phyloP scores from a whole-genome alignment of 2,888 invertebrate species.

The Paralinhomoeus sp. region DNA sequence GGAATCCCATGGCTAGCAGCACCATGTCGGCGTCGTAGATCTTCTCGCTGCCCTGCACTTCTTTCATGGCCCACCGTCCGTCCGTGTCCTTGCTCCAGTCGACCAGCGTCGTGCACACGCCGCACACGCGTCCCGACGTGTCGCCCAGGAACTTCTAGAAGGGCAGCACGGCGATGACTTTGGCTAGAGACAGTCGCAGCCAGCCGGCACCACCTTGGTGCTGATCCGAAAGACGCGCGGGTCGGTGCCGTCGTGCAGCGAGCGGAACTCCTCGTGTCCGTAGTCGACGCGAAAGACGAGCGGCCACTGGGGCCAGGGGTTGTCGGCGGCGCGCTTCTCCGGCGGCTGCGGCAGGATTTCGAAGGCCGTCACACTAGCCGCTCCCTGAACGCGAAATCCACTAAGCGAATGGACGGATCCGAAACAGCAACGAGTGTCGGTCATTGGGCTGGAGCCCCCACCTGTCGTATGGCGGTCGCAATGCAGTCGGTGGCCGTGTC shows the following conservation, averaged over 20 bases:
- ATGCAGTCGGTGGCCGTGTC: constrained; percentile 94
- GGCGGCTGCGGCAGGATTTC: constrained; percentile 89
- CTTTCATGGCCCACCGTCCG: constrained; percentile 41
- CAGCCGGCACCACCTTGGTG: constrained; percentile 42
- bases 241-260: constrained; percentile 48
- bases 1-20: constrained; percentile 89
- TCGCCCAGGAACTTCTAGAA: constrained; percentile 62
- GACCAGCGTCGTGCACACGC: constrained; percentile 67
- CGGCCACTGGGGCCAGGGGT: constrained; percentile 98
- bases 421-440: neutral
- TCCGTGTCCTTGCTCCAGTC: constrained; percentile 64
- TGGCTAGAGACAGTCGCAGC: neutral
- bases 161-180: neutral
- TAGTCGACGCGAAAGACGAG: constrained; percentile 87
- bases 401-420: neutral
- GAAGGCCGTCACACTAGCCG: constrained; percentile 71
- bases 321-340: constrained; percentile 50
- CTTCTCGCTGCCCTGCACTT: constrained; percentile 50
- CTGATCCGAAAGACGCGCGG: constrained; percentile 77
- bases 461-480: constrained; percentile 68
- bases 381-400: constrained; percentile 41
- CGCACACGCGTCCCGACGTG: constrained; percentile 63
- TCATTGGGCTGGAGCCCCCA: constrained; percentile 11
- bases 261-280: constrained; percentile 82
- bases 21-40: constrained; percentile 58